Conservation (phyloP, 1,140 invertebrate genomes). For the Drosophila pseudoobscura region DNA sequence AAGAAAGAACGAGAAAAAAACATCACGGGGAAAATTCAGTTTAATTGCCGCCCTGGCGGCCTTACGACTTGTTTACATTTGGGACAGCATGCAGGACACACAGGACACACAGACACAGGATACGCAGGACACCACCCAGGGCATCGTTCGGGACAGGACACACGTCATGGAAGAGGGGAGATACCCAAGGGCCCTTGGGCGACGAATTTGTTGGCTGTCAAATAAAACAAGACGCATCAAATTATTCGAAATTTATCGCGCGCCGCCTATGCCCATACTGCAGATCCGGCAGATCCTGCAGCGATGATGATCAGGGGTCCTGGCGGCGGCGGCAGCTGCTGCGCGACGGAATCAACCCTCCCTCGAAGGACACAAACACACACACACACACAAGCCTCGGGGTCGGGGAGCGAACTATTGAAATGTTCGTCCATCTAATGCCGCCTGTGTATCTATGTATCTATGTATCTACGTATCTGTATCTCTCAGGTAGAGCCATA, state of each 20-base stretch:
- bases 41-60: slow-evolving; percentile 67
- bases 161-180: not conserved
- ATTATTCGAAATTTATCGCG: slow-evolving; percentile 79
- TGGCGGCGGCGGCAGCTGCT: slow-evolving; percentile 37
- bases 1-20: slow-evolving; percentile 15
- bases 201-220: slow-evolving; percentile 76
- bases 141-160: not conserved
- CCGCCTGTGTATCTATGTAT: not conserved
- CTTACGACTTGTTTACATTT: slow-evolving; percentile 69
- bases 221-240: slow-evolving; percentile 81
- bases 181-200: slow-evolving; percentile 49
- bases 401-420: slow-evolving; percentile 27
- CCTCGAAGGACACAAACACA: not conserved
- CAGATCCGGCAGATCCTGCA: slow-evolving; percentile 9
- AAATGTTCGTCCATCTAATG: slow-evolving; percentile 29
- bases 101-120: not conserved
- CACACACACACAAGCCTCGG: slow-evolving; percentile 21
- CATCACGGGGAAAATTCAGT: slow-evolving; percentile 34
- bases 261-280: not conserved
- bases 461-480: not conserved
- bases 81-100: slow-evolving; percentile 1
- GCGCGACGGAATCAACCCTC: slow-evolving; percentile 16
- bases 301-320: not conserved
- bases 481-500: slow-evolving; percentile 6
- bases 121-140: slow-evolving; percentile 5